These are phyloP conservation scores for Condylura cristata DNA, from an alignment of 2,113 vertebrate species.

Conservation along the genomic window DNA sequence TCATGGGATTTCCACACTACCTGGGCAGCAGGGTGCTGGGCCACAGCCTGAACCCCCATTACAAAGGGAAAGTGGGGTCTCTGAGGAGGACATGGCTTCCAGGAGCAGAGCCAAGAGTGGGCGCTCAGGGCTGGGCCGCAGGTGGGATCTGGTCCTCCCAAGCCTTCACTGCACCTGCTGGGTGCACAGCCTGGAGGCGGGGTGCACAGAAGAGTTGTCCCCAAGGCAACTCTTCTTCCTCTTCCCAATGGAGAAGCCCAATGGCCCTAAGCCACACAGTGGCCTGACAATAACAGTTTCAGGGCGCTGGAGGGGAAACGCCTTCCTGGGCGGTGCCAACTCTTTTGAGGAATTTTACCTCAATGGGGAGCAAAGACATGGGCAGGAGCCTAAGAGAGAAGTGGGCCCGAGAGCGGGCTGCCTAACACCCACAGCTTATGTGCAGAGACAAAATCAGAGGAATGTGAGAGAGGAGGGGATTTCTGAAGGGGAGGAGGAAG, in stretches of 20 bases:
- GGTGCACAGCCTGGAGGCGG: too few species aligned
- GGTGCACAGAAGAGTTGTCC: too few species aligned
- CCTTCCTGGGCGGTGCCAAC: background rate
- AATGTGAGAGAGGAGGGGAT: background rate
- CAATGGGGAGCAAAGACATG: background rate
- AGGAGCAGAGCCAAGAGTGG: too few species aligned
- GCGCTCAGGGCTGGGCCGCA: too few species aligned
- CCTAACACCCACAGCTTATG: background rate
- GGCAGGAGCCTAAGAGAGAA: constrained; percentile 3
- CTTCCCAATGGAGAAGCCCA: too few species aligned
- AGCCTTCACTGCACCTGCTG: too few species aligned
- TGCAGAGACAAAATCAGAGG: background rate
- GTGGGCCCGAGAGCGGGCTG: background rate
- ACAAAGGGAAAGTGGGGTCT: too few species aligned
- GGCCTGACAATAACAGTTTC: background rate
- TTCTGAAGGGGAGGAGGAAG: background rate
- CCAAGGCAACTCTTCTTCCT: too few species aligned
- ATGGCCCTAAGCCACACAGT: background rate
- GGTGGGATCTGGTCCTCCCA: too few species aligned
- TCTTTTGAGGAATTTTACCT: background rate
- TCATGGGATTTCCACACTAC: background rate
- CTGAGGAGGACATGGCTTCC: too few species aligned
- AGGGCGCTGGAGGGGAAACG: background rate
- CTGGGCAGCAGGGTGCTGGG: too few species aligned
- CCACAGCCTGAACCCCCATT: too few species aligned